These are phyloP conservation scores for Camponotus floridanus DNA, from an alignment of 1,140 invertebrate species.

Conservation along the genomic window DNA sequence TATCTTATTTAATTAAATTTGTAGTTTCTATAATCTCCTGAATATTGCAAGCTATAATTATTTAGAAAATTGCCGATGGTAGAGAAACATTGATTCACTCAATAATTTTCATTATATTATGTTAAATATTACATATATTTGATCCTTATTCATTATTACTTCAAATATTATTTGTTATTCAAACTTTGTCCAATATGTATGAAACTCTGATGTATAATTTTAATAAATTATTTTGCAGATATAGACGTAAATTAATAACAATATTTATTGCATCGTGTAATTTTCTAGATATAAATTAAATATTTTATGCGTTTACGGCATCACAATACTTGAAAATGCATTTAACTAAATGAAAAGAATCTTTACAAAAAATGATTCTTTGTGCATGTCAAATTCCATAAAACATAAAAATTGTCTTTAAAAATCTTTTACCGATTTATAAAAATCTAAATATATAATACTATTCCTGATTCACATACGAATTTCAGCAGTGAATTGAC, in stretches of 20 bases:
- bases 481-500: slow-evolving; percentile 44
- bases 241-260: no score
- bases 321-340: no score
- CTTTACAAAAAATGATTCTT: background rate
- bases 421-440: slow-evolving; percentile 38
- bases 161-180: background rate
- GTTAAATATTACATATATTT: background rate
- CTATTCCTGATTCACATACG: slow-evolving; percentile 23
- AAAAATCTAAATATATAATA: slow-evolving; percentile 31
- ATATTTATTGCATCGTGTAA: background rate
- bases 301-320: background rate
- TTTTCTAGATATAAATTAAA: background rate
- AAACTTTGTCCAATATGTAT: no score
- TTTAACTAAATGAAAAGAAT: background rate
- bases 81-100: no score
- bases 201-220: background rate
- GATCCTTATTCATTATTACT: background rate
- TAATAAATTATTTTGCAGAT: no score
- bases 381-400: background rate
- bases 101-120: no score
- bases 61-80: background rate
- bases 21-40: no score
- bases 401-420: background rate
- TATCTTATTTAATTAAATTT: background rate
- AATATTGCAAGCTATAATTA: background rate